Conservation (phyloP, 2,797 vertebrate genomes). For the Cichlasoma orientale region DNA sequence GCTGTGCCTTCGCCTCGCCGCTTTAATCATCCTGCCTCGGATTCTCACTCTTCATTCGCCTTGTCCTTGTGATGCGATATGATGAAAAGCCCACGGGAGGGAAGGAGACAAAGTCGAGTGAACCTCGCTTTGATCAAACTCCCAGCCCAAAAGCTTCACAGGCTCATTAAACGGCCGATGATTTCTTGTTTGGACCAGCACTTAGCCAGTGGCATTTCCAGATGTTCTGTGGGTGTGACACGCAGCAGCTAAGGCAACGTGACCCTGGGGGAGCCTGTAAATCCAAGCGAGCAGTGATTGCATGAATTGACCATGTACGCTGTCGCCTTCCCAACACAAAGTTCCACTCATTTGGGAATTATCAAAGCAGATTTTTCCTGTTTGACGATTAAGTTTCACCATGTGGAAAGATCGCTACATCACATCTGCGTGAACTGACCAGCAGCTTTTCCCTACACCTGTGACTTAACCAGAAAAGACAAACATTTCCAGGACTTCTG, state of each 20-base stretch:
- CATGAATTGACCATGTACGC: slow-evolving; percentile 39
- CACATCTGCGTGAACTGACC: slow-evolving; percentile 36
- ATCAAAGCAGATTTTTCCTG: slow-evolving; percentile 41
- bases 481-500: slow-evolving; percentile 22
- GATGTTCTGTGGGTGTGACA: slow-evolving; percentile 60
- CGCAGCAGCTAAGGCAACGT: slow-evolving; percentile 29
- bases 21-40: slow-evolving; percentile 53
- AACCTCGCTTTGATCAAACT: slow-evolving; percentile 70
- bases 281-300: slow-evolving; percentile 45
- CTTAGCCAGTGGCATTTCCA: slow-evolving; percentile 50
- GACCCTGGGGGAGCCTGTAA: slow-evolving; percentile 51
- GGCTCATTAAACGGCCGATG: slow-evolving; percentile 44
- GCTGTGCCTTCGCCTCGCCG: slow-evolving; percentile 22
- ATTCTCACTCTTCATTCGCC: slow-evolving; percentile 26
- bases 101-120: slow-evolving; percentile 37
- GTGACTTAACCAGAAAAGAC: slow-evolving; percentile 26
- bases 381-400: slow-evolving; percentile 49
- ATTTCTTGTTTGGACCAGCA: slow-evolving; percentile 21
- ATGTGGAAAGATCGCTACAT: slow-evolving; percentile 44
- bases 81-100: slow-evolving; percentile 53
- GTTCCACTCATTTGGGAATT: slow-evolving; percentile 50
- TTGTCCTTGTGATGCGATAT: slow-evolving; percentile 58
- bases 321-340: slow-evolving; percentile 30
- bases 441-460: not conserved
- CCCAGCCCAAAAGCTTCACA: slow-evolving; percentile 32